Percentiles rank a stretch among this genome's conserved stretches.
Evolutionary conservation across 1,140 invertebrate genomes (phyloP).

Genomic region (Drosophila jambulina): DNA sequence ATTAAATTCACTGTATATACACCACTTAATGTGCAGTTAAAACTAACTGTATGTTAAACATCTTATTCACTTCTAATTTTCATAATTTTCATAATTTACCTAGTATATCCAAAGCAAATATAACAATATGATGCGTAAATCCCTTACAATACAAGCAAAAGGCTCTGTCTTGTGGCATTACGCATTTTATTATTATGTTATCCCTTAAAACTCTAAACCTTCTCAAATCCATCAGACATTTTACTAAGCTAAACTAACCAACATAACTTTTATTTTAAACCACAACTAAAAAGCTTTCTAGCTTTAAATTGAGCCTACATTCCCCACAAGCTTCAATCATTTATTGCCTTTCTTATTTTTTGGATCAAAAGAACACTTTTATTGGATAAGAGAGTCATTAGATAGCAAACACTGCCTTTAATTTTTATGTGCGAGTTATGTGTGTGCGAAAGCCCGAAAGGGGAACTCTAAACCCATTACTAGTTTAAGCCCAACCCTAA

Average conservation of each 20-base stretch:
- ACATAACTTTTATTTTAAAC: not conserved
- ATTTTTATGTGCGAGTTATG: slow-evolving; percentile 35
- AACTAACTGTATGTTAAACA: no score
- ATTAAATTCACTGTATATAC: not conserved
- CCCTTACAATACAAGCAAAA: no score
- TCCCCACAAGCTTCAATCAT: slow-evolving; percentile 1
- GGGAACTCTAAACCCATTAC: slow-evolving; percentile 15
- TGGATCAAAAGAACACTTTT: slow-evolving; percentile 20
- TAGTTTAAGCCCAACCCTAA: slow-evolving; percentile 26
- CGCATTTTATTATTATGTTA: not conserved
- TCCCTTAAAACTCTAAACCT: not conserved
- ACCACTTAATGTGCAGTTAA: not conserved
- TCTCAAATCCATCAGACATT: not conserved
- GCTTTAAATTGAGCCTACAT: not conserved
- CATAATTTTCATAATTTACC: not conserved
- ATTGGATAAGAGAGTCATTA: slow-evolving; percentile 20
- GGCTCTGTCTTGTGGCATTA: not conserved
- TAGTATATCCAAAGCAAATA: not conserved
- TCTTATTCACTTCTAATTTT: not conserved
- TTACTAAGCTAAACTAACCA: not conserved
- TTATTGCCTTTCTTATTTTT: slow-evolving; percentile 23
- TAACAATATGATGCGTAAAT: slow-evolving; percentile 2
- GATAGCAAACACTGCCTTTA: slow-evolving; percentile 7
- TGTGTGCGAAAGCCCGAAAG: slow-evolving; percentile 38
- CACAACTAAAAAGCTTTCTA: not conserved